Evolutionary conservation across 2,797 vertebrate species (phyloP), one percentile per base, ranked within the genome.

Genomic region (Chelon auratus): DNA sequence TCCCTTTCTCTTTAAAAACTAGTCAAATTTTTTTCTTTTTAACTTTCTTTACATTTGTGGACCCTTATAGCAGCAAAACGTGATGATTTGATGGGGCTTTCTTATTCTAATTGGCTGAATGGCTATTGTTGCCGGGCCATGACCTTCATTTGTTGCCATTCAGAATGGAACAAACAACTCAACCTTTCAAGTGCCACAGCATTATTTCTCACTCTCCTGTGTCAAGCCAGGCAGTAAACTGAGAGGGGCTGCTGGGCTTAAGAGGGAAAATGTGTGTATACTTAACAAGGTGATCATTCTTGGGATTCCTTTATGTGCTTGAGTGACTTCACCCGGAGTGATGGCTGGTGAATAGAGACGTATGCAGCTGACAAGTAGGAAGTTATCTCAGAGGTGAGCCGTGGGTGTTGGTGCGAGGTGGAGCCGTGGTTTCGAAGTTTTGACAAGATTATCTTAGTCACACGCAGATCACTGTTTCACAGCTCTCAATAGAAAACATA

Each of bases 281-380:
- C 86, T 80, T 86, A 86, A 87, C 82, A 89, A 80, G 78, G 88
- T 89, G 87, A 87, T 90, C 93, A 93, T 92, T 94, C 87, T 51
- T 92, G 68, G 76, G 82, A 94, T 93, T 93, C 93, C 83, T 87
- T 67, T 10, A 64, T 78, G 78, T 84, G 87, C 87, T 85, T 87
- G 80, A 86, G 55, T 81, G 83, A 88, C 73, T 85, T 78, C 50
- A 66, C 30, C 65, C 51, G 14, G 45, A 84, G 48, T 36, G 78
- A 75, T 47, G 68, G 76, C 66, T 66, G 73, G n/a, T 59, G 62
- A 77, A 77, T 24, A 40, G 68, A 70, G 70, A 67, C 24, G 57
- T 1, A 4, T 37, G 58, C 71, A 74, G 60, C 62, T 71, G 79
- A 62, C 24, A 55, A 33, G 7, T 26, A 22, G 56, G 22, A 56